These are phyloP conservation scores for Lypha dubia DNA, from an alignment of 2,888 invertebrate genomes.

Conservation along the genomic window DNA sequence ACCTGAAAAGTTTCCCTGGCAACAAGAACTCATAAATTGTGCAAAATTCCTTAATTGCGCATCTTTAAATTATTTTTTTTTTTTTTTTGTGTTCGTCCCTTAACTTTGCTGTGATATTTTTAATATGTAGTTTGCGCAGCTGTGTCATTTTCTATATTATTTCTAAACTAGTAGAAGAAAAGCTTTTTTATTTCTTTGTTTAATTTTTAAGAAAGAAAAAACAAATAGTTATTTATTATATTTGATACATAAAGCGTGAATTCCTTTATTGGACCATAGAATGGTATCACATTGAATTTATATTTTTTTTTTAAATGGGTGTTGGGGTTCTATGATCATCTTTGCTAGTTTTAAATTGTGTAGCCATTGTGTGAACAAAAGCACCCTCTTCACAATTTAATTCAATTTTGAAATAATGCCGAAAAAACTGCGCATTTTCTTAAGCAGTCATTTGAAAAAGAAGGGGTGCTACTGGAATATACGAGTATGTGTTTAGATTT, in stretches of 20 bases:
- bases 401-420: conserved; percentile 26
- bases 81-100: conserved; percentile 3
- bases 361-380: conserved; percentile 18
- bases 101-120: conserved; percentile 3
- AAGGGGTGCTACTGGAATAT: conserved; percentile 25
- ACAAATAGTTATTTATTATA: conserved; percentile 13
- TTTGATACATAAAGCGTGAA: conserved; percentile 22
- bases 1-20: conserved; percentile 9
- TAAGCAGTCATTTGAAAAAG: neutral
- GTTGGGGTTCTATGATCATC: conserved; percentile 59
- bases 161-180: conserved; percentile 25
- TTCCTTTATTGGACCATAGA: conserved; percentile 45
- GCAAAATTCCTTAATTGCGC: conserved; percentile 70
- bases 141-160: conserved; percentile 40
- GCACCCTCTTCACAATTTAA: conserved; percentile 55
- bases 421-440: conserved; percentile 68
- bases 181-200: conserved; percentile 49
- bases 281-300: neutral
- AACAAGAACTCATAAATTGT: conserved; percentile 45
- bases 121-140: conserved; percentile 44
- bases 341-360: conserved; percentile 6
- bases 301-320: conserved; percentile 45
- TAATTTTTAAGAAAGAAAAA: neutral
- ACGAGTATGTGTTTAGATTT: neutral
- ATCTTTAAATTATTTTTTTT: conserved; percentile 33